Percentiles rank a stretch among this genome's conserved stretches.
These are phyloP conservation scores for Penaeus monodon DNA, from an alignment of 2,888 invertebrate species.

Conservation along the genomic window DNA sequence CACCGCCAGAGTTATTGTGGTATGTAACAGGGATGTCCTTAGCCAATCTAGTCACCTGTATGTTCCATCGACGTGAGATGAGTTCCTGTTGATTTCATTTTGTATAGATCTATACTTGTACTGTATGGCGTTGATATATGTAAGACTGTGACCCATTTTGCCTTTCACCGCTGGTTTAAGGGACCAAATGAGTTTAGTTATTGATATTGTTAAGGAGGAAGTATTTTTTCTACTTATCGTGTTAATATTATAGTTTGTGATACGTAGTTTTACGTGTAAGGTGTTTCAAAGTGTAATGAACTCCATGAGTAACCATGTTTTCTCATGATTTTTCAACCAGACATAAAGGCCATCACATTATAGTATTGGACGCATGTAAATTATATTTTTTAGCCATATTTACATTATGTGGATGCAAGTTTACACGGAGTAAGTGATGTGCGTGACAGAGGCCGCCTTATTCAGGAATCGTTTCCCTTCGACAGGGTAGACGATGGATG, in stretches of 20 bases:
- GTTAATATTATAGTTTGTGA: conserved; percentile 34
- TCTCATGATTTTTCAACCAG: neutral
- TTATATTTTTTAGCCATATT: conserved; percentile 44
- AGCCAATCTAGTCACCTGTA: conserved; percentile 38
- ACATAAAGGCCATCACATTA: conserved; percentile 21
- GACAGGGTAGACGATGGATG: no score
- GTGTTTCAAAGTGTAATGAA: neutral
- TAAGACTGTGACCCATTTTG: no score
- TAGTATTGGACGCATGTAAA: conserved; percentile 54
- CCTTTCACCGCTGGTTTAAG: conserved; percentile 29
- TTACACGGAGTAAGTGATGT: no score
- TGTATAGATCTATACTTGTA: no score
- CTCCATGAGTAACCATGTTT: neutral
- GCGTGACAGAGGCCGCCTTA: no score
- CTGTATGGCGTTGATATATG: neutral
- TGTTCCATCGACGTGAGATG: conserved; percentile 8
- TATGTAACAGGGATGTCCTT: conserved; percentile 16
- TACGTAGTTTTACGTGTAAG: neutral
- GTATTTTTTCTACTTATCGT: conserved; percentile 54
- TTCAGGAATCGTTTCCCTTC: no score
- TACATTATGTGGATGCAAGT: neutral
- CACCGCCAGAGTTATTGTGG: no score
- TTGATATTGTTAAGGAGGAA: conserved; percentile 3
- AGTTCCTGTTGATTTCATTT: conserved; percentile 23
- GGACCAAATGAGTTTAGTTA: conserved; percentile 27